Evolutionary conservation across 35 echinoderm and acorn worm species (phyloP).

Genomic region (Lytechinus variegatus): DNA sequence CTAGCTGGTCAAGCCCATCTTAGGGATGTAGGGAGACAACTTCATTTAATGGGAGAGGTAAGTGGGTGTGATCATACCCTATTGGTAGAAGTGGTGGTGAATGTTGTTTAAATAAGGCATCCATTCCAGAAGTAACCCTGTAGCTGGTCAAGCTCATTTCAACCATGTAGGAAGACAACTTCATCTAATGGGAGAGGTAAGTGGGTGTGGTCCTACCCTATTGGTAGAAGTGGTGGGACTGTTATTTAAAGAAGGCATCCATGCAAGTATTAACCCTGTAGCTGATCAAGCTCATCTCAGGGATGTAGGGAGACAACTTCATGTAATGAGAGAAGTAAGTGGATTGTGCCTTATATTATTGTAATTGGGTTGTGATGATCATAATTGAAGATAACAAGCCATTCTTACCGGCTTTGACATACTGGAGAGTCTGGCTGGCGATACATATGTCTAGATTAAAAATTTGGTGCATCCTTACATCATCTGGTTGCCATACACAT

Average conservation of each 20-base stretch:
- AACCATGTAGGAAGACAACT: constrained; percentile 85
- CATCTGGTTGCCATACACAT: no score
- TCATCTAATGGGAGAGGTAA: constrained; percentile 97
- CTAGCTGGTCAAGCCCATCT: constrained; percentile 83
- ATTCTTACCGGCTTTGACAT: no score
- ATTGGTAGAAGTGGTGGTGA: not conserved
- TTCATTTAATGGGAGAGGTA: constrained; percentile 98
- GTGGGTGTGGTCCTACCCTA: not conserved
- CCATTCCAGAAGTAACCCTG: constrained; percentile 87
- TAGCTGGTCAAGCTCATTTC: constrained; percentile 81
- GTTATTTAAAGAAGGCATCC: constrained; percentile 30
- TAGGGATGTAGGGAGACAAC: constrained; percentile 82
- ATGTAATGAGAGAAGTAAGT: not conserved
- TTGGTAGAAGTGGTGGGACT: not conserved
- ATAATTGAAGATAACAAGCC: no score
- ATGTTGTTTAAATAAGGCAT: constrained; percentile 54
- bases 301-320: not conserved
- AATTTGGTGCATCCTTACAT: no score
- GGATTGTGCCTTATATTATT: not conserved
- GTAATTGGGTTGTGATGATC: not conserved
- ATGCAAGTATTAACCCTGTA: constrained; percentile 86
- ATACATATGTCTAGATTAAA: no score
- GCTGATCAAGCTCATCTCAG: not conserved
- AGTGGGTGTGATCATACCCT: not conserved
- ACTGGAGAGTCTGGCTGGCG: no score